Evolutionary conservation across 2,888 invertebrate species (phyloP), one percentile per base, ranked within the genome.

Genomic region (Acleris holmiana): DNA sequence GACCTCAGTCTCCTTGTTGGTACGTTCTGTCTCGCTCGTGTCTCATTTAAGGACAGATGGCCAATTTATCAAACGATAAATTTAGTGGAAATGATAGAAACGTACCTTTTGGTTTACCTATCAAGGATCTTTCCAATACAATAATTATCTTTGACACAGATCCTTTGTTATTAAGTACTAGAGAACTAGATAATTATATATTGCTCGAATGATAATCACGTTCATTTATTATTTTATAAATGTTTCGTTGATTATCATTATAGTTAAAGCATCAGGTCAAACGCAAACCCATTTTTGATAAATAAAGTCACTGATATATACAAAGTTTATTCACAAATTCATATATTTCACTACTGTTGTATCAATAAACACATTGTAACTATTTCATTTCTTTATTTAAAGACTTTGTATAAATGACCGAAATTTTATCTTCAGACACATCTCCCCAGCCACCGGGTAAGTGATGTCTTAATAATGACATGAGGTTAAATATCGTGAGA

Each of bases 381-480:
- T 75, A 75, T 75, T 77, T 71, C 74, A 74, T 76, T 78, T 79
- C 80, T 82, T 83, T 80, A 80, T 79, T 74, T 78, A 74, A 74
- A 67, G 76, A 76, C 71, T 46, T 54, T 72, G 82, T 83, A 88
- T 84, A 86, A 88, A 90, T 86, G 84, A 85, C 79, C 76, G 79
- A 84, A 82, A 79, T 83, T 74, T 88, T 85, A 91, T 91, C 91
- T 74, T 69, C 70, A 69, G 77, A 69, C 73, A 73, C 77, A 90
- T 90, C 91, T 86, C 76, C 73, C 70, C 78, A 85, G 89, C 91
- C 91, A 91, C 90, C 89, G 90, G 85, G 88, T 86, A 91, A 87
- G 89, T 89, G 90, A 91, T 87, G 90, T 91, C 91, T 91, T 90
- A 89, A 91, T 91, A 91, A 89, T 90, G 88, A 90, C 89, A 84